phyloP scores from a whole-genome alignment of 1,140 invertebrate genomes.

The Aethina tumida region DNA sequence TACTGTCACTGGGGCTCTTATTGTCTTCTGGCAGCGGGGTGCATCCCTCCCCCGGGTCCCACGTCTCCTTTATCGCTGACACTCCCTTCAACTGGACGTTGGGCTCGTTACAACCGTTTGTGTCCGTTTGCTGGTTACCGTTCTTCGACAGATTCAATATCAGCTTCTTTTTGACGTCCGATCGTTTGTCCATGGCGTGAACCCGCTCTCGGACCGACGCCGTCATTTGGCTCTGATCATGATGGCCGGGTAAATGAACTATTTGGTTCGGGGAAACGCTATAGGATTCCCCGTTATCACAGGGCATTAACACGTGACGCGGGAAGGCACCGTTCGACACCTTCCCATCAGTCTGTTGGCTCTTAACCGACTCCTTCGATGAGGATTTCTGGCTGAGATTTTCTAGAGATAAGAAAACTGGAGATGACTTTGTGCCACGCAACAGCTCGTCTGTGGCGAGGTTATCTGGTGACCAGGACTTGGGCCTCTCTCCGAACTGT shows the following conservation, averaged over 20 bases:
- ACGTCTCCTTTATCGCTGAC: constrained; percentile 51
- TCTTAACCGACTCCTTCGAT: constrained; percentile 22
- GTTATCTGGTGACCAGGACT: constrained; percentile 74
- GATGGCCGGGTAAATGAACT: constrained; percentile 51
- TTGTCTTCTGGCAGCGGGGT: constrained; percentile 1
- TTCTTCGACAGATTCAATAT: constrained; percentile 57
- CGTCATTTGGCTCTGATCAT: constrained; percentile 7
- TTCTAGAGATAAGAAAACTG: constrained; percentile 49
- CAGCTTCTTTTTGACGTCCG: constrained; percentile 41
- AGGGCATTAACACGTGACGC: constrained; percentile 69
- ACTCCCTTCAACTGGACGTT: no score
- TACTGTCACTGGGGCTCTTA: constrained; percentile 14
- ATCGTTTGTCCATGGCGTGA: constrained; percentile 51
- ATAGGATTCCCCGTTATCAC: constrained; percentile 73
- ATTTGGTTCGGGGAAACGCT: constrained; percentile 85
- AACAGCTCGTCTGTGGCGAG: constrained; percentile 13
- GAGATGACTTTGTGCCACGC: constrained; percentile 45
- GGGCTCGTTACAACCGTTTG: no score
- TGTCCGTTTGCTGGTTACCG: constrained; percentile 26
- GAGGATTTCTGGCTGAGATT: constrained; percentile 43
- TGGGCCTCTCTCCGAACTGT: constrained; percentile 45
- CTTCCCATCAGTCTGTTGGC: constrained; percentile 21
- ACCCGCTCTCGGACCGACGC: constrained; percentile 52
- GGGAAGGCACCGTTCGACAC: constrained; percentile 38
- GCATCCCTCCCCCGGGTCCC: constrained; percentile 47